These are phyloP conservation scores for Zeus faber DNA, from an alignment of 2,113 vertebrate genomes.

Conservation along the genomic window DNA sequence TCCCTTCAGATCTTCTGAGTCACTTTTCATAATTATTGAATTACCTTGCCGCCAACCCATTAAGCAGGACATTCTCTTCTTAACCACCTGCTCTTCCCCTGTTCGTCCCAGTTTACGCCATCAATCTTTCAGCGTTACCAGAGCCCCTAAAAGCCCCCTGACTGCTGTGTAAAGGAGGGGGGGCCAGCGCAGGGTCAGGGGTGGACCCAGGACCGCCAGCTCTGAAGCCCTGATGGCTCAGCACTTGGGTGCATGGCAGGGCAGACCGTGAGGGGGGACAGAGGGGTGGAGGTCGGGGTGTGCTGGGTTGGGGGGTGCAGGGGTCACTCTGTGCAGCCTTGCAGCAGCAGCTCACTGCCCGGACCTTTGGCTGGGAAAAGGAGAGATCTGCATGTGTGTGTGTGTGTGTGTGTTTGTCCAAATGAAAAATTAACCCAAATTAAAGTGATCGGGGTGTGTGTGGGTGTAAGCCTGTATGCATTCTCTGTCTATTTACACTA, in stretches of 20 bases:
- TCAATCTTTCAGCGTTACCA: conserved; percentile 80
- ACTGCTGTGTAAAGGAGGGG: conserved; percentile 78
- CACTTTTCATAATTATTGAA: conserved; percentile 85
- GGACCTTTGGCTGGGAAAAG: no score
- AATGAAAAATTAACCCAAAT: no score
- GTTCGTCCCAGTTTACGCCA: conserved; percentile 74
- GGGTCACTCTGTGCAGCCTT: conserved; percentile 65
- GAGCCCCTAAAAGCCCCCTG: conserved; percentile 83
- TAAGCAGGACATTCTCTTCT: conserved; percentile 78
- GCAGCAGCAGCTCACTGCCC: conserved; percentile 55
- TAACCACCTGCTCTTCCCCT: conserved; percentile 81
- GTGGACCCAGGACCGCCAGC: conserved; percentile 66
- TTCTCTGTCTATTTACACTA: no score
- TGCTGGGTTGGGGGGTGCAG: conserved; percentile 36
- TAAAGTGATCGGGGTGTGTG: no score
- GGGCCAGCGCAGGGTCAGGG: conserved; percentile 76
- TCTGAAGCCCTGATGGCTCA: conserved; percentile 72
- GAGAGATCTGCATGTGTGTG: no score
- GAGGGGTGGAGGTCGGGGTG: conserved; percentile 36
- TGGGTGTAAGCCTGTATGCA: no score
- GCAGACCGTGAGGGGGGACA: conserved; percentile 18
- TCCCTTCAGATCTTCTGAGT: conserved; percentile 64
- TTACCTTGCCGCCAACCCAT: conserved; percentile 78
- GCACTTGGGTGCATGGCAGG: conserved; percentile 55
- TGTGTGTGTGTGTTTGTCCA: no score